A percentile compares a stretch with the other conserved stretches of the same genome.
phyloP scores from a whole-genome alignment of 1,140 invertebrate genomes.

The Odontomachus brunneus region DNA sequence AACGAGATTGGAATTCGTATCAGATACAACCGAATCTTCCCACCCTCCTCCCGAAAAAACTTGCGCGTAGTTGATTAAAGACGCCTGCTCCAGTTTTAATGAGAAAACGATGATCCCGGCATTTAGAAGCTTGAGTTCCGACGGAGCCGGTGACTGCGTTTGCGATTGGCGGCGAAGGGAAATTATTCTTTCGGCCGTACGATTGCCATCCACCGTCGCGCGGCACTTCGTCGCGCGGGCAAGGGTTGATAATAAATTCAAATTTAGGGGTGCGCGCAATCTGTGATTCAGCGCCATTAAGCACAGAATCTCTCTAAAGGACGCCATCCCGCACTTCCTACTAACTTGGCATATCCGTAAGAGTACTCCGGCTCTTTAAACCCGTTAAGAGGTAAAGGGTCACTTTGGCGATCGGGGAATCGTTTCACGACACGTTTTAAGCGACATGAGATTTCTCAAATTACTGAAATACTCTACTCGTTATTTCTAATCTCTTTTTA shows the following conservation, averaged over 20 bases:
- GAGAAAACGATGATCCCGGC: slow-evolving; percentile 57
- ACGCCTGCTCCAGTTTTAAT: not conserved
- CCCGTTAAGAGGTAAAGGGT: slow-evolving; percentile 64
- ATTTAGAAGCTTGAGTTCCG: slow-evolving; percentile 38
- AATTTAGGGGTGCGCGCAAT: slow-evolving; percentile 83
- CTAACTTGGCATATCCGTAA: slow-evolving; percentile 76
- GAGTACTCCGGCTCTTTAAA: slow-evolving; percentile 68
- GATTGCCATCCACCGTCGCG: slow-evolving; percentile 71
- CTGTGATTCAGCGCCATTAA: slow-evolving; percentile 86
- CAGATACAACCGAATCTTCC: not conserved
- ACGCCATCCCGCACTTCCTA: slow-evolving; percentile 71
- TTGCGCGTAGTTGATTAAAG: slow-evolving; percentile 7
- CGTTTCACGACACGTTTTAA: slow-evolving; percentile 25
- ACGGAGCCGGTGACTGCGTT: slow-evolving; percentile 18
- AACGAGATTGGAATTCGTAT: not conserved
- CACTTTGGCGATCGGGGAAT: slow-evolving; percentile 47
- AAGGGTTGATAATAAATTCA: slow-evolving; percentile 84
- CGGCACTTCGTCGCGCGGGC: slow-evolving; percentile 76
- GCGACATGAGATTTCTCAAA: not conserved
- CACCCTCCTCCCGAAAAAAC: not conserved
- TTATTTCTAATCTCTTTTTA: no score
- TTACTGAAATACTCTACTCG: not conserved
- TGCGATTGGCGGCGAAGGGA: slow-evolving; percentile 62
- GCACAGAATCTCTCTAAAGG: slow-evolving; percentile 81
- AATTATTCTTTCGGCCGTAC: slow-evolving; percentile 76